phyloP scores from a whole-genome alignment of 2,113 vertebrate species.

The Micromys minutus region DNA sequence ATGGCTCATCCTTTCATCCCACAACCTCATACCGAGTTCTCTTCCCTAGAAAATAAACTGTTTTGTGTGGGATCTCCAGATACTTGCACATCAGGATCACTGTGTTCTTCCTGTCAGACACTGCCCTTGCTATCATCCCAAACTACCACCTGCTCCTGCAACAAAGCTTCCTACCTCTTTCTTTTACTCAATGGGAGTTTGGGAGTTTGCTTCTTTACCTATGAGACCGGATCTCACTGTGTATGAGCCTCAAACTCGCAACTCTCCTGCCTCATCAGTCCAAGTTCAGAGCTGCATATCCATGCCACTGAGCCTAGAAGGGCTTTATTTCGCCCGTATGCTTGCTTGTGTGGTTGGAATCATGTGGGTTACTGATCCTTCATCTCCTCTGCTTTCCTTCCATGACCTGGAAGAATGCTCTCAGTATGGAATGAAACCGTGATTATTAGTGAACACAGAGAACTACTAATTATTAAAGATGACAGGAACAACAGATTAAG shows the following conservation, averaged over 20 bases:
- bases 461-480: background rate
- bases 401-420: background rate
- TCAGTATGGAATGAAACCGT: background rate
- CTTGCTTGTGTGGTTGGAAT: background rate
- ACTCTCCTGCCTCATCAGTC: background rate
- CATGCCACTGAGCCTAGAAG: too few species aligned
- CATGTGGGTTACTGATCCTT: background rate
- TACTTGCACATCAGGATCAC: background rate
- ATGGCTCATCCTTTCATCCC: too few species aligned
- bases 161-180: background rate
- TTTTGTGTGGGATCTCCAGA: background rate
- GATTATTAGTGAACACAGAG: background rate
- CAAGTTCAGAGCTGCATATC: background rate
- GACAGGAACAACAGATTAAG: background rate
- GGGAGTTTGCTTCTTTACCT: background rate
- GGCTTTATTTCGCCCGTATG: background rate
- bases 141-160: background rate
- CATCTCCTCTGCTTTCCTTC: background rate
- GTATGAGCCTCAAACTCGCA: background rate
- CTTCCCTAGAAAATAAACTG: background rate
- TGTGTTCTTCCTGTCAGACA: rapidly evolving
- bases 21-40: background rate
- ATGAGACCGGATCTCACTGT: background rate
- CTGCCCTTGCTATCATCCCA: too few species aligned
- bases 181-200: background rate